These are phyloP conservation scores for Aethina tumida DNA, from an alignment of 1,140 invertebrate genomes.

Conservation along the genomic window DNA sequence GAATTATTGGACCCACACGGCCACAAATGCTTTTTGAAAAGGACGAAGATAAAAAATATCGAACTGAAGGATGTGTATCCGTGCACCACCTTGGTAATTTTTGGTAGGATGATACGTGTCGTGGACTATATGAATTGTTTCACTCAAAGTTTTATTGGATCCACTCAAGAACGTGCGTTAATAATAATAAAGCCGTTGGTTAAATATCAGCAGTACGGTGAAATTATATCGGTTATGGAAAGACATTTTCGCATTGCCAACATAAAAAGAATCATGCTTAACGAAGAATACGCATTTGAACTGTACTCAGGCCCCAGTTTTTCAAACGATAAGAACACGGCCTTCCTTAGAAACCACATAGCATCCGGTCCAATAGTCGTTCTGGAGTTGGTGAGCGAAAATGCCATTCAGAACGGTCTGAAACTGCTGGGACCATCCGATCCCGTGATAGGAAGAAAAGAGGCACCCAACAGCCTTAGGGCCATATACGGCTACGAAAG, in stretches of 20 bases:
- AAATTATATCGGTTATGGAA: conserved; percentile 46
- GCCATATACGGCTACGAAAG: conserved; percentile 64
- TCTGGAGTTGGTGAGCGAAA: conserved; percentile 53
- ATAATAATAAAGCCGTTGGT: conserved; percentile 56
- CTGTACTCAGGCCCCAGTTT: conserved; percentile 48
- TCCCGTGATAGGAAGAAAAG: conserved; percentile 46
- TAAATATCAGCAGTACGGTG: conserved; percentile 49
- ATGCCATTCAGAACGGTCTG: conserved; percentile 47
- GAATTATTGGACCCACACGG: conserved; percentile 62
- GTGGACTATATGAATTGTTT: conserved; percentile 52
- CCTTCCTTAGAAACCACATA: conserved; percentile 42
- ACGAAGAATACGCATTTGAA: conserved; percentile 41
- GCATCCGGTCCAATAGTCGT: conserved; percentile 54
- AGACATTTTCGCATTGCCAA: conserved; percentile 41
- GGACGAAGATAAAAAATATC: conserved; percentile 48
- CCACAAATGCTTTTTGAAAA: conserved; percentile 52
- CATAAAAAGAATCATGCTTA: conserved; percentile 52
- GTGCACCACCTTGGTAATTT: conserved; percentile 57
- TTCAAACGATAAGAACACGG: conserved; percentile 32
- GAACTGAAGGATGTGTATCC: conserved; percentile 52
- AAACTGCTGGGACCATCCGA: conserved; percentile 58
- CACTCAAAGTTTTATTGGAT: conserved; percentile 42
- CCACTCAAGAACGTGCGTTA: conserved; percentile 47
- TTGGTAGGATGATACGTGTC: conserved; percentile 55
- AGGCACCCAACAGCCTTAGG: conserved; percentile 51